These are phyloP conservation scores for Thera obeliscata DNA, from an alignment of 2,888 invertebrate genomes.

Conservation along the genomic window DNA sequence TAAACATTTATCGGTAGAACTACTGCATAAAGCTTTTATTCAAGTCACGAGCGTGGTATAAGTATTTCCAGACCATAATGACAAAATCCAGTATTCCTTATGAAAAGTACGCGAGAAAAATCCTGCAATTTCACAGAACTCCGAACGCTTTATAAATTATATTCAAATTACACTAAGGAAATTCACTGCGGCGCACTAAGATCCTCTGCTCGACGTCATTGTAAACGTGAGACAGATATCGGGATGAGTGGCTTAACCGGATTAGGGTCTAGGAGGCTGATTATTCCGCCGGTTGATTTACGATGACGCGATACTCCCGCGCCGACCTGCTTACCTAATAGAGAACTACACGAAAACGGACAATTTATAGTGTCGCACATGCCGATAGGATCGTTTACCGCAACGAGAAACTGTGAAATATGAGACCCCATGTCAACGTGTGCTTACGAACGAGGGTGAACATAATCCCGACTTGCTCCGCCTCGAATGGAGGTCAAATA, in stretches of 20 bases:
- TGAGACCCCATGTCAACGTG: conserved; percentile 69
- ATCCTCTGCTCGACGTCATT: conserved; percentile 65
- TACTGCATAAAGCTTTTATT: conserved; percentile 34
- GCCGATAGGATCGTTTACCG: conserved; percentile 70
- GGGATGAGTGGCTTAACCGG: conserved; percentile 75
- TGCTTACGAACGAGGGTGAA: conserved; percentile 59
- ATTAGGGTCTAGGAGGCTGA: conserved; percentile 74
- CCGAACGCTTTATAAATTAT: conserved; percentile 30
- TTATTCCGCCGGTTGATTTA: conserved; percentile 81
- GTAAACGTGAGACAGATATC: conserved; percentile 74
- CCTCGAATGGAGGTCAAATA: conserved; percentile 53
- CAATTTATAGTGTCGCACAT: conserved; percentile 74
- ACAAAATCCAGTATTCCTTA: conserved; percentile 37
- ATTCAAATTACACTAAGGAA: conserved; percentile 41
- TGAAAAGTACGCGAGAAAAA: conserved; percentile 35
- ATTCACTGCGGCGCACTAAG: conserved; percentile 40
- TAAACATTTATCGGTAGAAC: conserved; percentile 39
- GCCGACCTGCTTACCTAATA: conserved; percentile 69
- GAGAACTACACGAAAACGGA: conserved; percentile 64
- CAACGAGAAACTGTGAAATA: conserved; percentile 70
- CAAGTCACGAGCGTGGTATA: conserved; percentile 38
- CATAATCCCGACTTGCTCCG: conserved; percentile 34
- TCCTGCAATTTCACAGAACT: conserved; percentile 25
- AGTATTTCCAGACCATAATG: conserved; percentile 39
- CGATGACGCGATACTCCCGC: conserved; percentile 70